These are phyloP conservation scores for Melanophora roralis DNA, from an alignment of 2,888 invertebrate genomes.

Conservation along the genomic window DNA sequence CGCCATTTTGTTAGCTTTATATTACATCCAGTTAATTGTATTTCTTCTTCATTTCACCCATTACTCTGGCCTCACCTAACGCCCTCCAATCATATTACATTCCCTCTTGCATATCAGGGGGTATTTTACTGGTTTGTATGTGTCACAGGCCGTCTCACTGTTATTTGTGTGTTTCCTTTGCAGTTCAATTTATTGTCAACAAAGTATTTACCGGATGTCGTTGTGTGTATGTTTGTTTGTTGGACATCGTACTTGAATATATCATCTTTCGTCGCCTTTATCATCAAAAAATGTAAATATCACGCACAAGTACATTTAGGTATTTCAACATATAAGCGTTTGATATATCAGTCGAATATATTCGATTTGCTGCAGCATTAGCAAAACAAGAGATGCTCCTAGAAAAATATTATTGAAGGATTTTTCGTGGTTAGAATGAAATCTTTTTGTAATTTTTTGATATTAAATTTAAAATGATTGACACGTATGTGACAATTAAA, in stretches of 20 bases:
- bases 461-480: constrained; percentile 16
- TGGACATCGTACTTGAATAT: constrained; percentile 5
- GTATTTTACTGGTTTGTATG: constrained; percentile 5
- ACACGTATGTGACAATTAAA: neutral
- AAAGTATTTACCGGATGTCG: constrained; percentile 49
- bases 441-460: constrained; percentile 39
- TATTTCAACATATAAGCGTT: constrained; percentile 29
- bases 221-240: constrained; percentile 18
- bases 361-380: constrained; percentile 35
- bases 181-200: constrained; percentile 58
- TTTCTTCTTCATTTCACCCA: constrained; percentile 35
- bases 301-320: constrained; percentile 32
- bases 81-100: neutral
- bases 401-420: constrained; percentile 43
- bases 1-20: constrained; percentile 49
- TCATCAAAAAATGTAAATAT: constrained; percentile 33
- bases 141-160: constrained; percentile 34
- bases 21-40: constrained; percentile 57
- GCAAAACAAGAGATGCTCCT: neutral
- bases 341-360: no score
- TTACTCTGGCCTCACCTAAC: constrained; percentile 22
- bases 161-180: constrained; percentile 41
- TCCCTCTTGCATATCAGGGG: constrained; percentile 1
- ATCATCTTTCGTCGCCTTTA: neutral
- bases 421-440: constrained; percentile 10